phyloP scores from a whole-genome alignment of 2,888 invertebrate genomes.

The Ormyrus pomaceus region DNA sequence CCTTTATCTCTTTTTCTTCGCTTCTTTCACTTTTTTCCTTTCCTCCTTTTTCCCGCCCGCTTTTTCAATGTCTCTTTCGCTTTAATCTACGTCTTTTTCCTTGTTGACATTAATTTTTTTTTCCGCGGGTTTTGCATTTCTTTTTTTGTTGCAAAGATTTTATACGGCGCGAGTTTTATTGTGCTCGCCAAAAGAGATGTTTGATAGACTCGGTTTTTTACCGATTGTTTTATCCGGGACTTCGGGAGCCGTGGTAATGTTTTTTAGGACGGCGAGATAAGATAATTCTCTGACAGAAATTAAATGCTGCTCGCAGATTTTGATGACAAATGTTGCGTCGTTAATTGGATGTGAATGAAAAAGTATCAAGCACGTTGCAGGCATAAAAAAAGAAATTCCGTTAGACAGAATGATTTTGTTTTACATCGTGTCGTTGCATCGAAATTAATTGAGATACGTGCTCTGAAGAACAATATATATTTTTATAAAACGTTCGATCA shows the following conservation, averaged over 20 bases:
- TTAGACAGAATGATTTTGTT: too few relatives aligned
- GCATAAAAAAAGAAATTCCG: too few relatives aligned
- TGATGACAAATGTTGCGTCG: too few relatives aligned
- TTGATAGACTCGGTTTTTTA: slow-evolving; percentile 2
- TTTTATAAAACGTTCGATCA: too few relatives aligned
- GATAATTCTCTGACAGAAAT: not conserved
- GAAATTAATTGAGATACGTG: too few relatives aligned
- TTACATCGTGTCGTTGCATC: too few relatives aligned
- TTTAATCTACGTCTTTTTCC: slow-evolving; percentile 12
- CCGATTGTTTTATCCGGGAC: slow-evolving; percentile 1
- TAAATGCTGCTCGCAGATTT: too few relatives aligned
- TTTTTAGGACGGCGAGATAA: not conserved
- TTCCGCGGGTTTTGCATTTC: slow-evolving; percentile 13
- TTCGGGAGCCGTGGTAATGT: not conserved
- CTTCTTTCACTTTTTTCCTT: slow-evolving; percentile 1
- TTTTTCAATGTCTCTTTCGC: not conserved
- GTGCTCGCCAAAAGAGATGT: not conserved
- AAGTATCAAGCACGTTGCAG: too few relatives aligned
- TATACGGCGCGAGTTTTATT: not conserved
- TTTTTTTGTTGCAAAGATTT: not conserved
- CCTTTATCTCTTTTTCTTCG: slow-evolving; percentile 8
- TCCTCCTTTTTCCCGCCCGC: not conserved
- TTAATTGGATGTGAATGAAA: too few relatives aligned
- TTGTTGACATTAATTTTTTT: slow-evolving; percentile 10
- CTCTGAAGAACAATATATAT: too few relatives aligned